Evolutionary conservation across 2,888 invertebrate genomes (phyloP).

Genomic region (Luffia ferchaultella): DNA sequence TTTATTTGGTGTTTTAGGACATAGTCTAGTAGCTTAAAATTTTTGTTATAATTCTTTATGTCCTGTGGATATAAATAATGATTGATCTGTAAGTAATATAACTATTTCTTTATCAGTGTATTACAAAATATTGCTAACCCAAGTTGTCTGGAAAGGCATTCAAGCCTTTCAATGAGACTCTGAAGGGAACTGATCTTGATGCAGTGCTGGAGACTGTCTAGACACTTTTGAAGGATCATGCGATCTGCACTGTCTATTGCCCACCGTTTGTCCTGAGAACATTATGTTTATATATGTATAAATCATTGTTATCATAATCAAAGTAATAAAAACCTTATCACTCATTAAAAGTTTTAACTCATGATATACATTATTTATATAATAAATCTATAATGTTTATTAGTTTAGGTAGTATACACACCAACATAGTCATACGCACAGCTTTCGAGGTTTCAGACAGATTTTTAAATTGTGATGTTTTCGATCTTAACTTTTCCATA

Average conservation of each 20-base stretch:
- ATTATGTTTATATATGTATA: background rate
- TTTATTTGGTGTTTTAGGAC: too few relatives aligned
- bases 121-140: constrained; percentile 68
- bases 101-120: constrained; percentile 1
- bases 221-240: constrained; percentile 85
- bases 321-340: background rate
- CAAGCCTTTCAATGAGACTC: constrained; percentile 90
- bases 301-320: background rate
- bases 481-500: constrained; percentile 91
- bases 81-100: background rate
- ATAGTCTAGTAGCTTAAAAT: too few relatives aligned
- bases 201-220: constrained; percentile 92
- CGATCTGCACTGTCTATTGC: constrained; percentile 87
- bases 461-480: constrained; percentile 81
- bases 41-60: background rate
- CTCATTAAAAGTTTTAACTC: too few relatives aligned
- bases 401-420: constrained; percentile 59
- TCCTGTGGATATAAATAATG: background rate
- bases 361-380: too few relatives aligned
- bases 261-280: constrained; percentile 83
- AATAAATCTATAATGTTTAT: too few relatives aligned
- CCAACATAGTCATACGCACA: constrained; percentile 85
- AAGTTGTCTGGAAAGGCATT: constrained; percentile 89
- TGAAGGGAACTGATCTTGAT: constrained; percentile 92
- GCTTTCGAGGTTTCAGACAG: constrained; percentile 88